Conservation (phyloP, 2,113 vertebrate species). For the Peromyscus leucopus region DNA sequence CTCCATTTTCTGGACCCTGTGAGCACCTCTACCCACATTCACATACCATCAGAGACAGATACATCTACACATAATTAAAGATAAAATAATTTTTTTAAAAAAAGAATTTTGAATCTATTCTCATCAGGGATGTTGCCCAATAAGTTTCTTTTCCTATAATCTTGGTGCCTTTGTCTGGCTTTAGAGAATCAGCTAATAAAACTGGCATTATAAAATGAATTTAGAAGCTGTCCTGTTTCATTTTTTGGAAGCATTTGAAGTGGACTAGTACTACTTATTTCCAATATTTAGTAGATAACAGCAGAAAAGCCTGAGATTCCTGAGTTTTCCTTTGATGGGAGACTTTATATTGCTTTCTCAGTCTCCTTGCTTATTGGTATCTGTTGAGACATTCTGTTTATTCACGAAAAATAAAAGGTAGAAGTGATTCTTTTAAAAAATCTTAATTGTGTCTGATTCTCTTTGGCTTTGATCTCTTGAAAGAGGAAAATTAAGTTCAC, state of each 20-base stretch:
- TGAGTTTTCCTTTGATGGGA: not conserved
- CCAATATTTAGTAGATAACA: not conserved
- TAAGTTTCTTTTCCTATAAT: not conserved
- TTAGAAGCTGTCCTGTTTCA: not conserved
- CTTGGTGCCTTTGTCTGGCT: not conserved
- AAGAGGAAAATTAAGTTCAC: not conserved
- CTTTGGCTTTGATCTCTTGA: not conserved
- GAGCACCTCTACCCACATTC: not conserved
- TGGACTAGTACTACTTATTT: not conserved
- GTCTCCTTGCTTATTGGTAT: not conserved
- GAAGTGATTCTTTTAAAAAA: not conserved
- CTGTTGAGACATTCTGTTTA: not conserved
- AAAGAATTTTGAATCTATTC: not conserved
- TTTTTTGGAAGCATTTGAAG: not conserved
- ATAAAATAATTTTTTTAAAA: not conserved
- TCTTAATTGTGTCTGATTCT: not conserved
- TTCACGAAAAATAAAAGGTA: not conserved
- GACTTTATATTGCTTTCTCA: not conserved
- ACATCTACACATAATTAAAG: not conserved
- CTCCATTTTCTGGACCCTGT: too few species aligned
- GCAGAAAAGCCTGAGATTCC: not conserved
- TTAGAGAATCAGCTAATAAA: not conserved
- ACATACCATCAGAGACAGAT: not conserved
- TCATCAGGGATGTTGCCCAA: not conserved
- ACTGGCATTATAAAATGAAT: not conserved